A percentile compares a stretch with the other conserved stretches of the same genome.
Conservation (phyloP, 2,888 invertebrate genomes). For the Eupithecia subfuscata region DNA sequence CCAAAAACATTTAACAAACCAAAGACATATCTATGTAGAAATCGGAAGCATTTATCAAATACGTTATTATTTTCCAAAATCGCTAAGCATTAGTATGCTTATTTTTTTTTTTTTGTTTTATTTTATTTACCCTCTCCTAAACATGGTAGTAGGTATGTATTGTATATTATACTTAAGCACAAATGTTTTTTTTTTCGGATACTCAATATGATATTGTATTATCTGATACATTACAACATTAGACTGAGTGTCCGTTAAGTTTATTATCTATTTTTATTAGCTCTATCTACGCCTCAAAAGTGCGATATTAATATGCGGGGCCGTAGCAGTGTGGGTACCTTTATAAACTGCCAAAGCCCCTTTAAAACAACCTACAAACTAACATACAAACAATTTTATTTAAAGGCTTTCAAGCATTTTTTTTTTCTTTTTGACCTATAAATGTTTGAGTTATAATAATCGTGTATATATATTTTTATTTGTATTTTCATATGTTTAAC, state of each 20-base stretch:
- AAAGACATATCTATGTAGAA: constrained; percentile 50
- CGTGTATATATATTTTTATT: constrained; percentile 84
- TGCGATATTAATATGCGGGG: constrained; percentile 70
- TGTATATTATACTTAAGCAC: constrained; percentile 68
- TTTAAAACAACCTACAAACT: constrained; percentile 68
- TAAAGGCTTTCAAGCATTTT: constrained; percentile 81
- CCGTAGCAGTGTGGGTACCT: constrained; percentile 67
- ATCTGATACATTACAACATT: constrained; percentile 44
- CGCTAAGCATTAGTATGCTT: constrained; percentile 67
- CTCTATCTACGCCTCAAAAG: constrained; percentile 76
- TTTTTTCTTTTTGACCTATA: constrained; percentile 74
- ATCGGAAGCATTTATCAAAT: constrained; percentile 68
- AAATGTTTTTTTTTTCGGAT: constrained; percentile 60
- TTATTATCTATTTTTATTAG: constrained; percentile 69
- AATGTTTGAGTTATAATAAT: constrained; percentile 79
- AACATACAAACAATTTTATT: constrained; percentile 76
- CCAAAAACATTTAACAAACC: constrained; percentile 44
- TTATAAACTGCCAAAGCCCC: constrained; percentile 69
- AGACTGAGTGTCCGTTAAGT: constrained; percentile 56
- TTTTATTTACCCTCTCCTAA: constrained; percentile 61
- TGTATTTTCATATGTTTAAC: constrained; percentile 78
- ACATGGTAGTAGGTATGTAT: constrained; percentile 65
- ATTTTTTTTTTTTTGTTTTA: constrained; percentile 58
- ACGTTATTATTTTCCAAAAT: constrained; percentile 56
- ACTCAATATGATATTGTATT: constrained; percentile 51